These are phyloP conservation scores for Ariopsis seemanni DNA, from an alignment of 2,113 vertebrate species.

Conservation along the genomic window DNA sequence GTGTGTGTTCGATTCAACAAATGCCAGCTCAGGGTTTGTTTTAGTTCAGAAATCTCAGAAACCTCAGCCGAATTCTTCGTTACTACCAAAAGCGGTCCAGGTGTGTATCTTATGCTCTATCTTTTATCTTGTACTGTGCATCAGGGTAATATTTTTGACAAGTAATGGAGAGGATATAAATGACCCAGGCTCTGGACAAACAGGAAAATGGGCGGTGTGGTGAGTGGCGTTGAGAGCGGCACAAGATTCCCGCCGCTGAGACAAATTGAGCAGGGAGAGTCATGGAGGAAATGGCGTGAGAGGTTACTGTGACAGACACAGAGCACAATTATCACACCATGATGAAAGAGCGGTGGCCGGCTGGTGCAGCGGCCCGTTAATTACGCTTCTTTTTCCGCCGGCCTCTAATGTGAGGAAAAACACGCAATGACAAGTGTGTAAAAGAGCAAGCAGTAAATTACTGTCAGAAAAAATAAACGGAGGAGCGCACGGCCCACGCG, in stretches of 20 bases:
- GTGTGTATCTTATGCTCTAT: constrained; percentile 69
- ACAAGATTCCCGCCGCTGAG: constrained; percentile 73
- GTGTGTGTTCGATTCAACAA: neutral
- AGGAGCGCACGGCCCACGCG: constrained; percentile 78
- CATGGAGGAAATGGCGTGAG: constrained; percentile 78
- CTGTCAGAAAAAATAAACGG: constrained; percentile 99
- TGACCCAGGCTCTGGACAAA: constrained; percentile 81
- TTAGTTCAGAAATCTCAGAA: constrained; percentile 26
- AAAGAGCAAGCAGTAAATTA: constrained; percentile 99
- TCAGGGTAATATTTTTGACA: constrained; percentile 83
- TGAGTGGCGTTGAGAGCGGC: constrained; percentile 57
- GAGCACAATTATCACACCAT: constrained; percentile 99
- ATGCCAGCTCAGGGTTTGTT: neutral
- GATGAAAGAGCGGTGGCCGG: constrained; percentile 93
- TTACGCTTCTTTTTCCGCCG: constrained; percentile 98
- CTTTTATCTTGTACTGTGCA: constrained; percentile 72
- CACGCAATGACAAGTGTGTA: constrained; percentile 99
- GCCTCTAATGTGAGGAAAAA: constrained; percentile 99
- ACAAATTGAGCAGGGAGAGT: constrained; percentile 85
- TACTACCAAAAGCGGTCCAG: constrained; percentile 49
- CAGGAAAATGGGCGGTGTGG: constrained; percentile 70
- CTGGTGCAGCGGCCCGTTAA: constrained; percentile 88
- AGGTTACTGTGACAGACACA: constrained; percentile 97
- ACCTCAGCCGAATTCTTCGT: constrained; percentile 39
- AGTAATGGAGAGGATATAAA: constrained; percentile 80